phyloP scores from a whole-genome alignment of 2,113 vertebrate species.

The Etia nguti region DNA sequence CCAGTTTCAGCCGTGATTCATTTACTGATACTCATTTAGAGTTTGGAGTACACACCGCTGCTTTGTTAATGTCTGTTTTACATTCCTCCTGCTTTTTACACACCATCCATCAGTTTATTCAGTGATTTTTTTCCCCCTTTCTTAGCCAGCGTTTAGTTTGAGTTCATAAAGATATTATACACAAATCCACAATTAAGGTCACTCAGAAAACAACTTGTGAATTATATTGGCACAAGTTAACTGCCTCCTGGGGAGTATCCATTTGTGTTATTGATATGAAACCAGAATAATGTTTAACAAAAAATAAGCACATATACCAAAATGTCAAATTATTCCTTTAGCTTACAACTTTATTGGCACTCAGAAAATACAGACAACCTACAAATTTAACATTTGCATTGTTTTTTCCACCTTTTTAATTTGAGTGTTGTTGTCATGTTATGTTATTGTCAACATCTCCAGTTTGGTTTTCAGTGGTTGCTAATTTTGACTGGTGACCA shows the following conservation, averaged over 20 bases:
- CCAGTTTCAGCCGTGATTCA: neutral
- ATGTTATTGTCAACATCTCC: neutral
- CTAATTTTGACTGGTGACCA: neutral
- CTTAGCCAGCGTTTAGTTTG: neutral
- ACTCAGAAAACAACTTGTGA: neutral
- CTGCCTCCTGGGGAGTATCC: neutral
- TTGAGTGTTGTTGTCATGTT: neutral
- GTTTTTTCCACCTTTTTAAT: neutral
- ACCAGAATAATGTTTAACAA: neutral
- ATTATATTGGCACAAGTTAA: neutral
- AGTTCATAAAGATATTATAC: neutral
- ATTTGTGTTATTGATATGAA: neutral
- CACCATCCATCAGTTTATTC: neutral
- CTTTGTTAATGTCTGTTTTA: neutral
- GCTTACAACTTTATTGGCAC: neutral
- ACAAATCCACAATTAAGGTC: neutral
- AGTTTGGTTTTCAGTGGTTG: neutral
- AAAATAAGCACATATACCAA: neutral
- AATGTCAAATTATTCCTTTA: neutral
- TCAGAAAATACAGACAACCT: neutral
- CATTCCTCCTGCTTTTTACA: neutral
- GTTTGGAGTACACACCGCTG: neutral
- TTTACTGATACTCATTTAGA: neutral
- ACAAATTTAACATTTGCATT: neutral
- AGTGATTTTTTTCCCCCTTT: fast-evolving